Percentiles rank a stretch among this genome's conserved stretches.
Conservation (phyloP, 2,797 vertebrate species). For the Tamandua tetradactyla region DNA sequence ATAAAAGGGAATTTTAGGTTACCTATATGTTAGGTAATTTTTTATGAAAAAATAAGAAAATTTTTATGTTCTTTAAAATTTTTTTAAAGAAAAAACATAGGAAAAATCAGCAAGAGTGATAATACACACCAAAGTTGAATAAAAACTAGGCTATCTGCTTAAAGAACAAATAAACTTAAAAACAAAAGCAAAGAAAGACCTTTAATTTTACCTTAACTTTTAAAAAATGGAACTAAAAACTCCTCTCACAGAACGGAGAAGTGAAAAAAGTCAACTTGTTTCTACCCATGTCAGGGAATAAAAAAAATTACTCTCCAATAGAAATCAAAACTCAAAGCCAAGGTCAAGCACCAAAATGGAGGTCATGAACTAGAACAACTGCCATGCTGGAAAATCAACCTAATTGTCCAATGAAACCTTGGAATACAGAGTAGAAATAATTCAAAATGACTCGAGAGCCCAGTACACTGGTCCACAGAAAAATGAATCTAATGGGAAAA, state of each 20-base stretch:
- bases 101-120: not conserved
- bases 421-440: not conserved
- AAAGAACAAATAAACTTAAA: not conserved
- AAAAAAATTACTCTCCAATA: not conserved
- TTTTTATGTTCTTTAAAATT: no score
- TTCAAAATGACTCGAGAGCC: not conserved
- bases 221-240: not conserved
- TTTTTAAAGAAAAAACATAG: not conserved
- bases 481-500: not conserved
- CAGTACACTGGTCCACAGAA: not conserved
- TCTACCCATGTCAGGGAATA: not conserved
- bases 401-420: not conserved
- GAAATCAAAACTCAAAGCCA: not conserved
- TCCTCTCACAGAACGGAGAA: not conserved
- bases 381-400: not conserved
- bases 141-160: not conserved
- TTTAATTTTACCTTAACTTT: not conserved
- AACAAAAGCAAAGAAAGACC: constrained; percentile 33
- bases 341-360: not conserved
- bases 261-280: not conserved
- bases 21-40: no score
- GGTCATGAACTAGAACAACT: not conserved
- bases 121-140: not conserved
- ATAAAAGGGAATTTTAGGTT: no score
- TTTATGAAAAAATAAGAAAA: no score